Conservation (phyloP, 2,113 vertebrate genomes). For the Chloropsis cyanopogon region DNA sequence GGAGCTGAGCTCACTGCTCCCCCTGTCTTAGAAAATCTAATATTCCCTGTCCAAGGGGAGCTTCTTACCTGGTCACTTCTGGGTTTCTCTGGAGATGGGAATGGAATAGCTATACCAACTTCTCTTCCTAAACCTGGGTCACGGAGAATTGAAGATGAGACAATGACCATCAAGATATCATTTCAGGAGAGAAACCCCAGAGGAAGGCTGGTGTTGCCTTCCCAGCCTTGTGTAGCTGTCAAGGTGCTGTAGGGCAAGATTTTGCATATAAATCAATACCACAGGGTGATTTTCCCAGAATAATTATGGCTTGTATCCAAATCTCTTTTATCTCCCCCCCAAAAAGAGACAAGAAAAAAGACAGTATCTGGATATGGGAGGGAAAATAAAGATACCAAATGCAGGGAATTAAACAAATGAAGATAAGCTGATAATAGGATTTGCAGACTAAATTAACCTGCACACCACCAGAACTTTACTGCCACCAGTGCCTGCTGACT, state of each 20-base stretch:
- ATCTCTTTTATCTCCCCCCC: not conserved
- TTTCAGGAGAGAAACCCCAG: not conserved
- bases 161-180: not conserved
- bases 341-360: not conserved
- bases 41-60: not conserved
- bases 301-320: not conserved
- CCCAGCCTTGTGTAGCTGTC: not conserved
- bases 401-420: not conserved
- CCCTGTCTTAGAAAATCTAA: not conserved
- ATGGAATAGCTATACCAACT: fast-evolving
- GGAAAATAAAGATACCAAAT: not conserved
- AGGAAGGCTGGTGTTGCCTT: not conserved
- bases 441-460: not conserved
- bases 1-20: not conserved
- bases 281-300: not conserved
- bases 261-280: not conserved
- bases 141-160: not conserved
- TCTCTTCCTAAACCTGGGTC: not conserved
- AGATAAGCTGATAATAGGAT: not conserved
- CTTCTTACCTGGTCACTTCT: not conserved
- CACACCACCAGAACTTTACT: not conserved
- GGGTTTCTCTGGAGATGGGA: not conserved
- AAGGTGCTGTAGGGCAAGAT: not conserved
- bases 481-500: not conserved
- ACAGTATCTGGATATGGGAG: not conserved